Evolutionary conservation across 2,888 invertebrate species (phyloP).

Genomic region (Smittia sp.): DNA sequence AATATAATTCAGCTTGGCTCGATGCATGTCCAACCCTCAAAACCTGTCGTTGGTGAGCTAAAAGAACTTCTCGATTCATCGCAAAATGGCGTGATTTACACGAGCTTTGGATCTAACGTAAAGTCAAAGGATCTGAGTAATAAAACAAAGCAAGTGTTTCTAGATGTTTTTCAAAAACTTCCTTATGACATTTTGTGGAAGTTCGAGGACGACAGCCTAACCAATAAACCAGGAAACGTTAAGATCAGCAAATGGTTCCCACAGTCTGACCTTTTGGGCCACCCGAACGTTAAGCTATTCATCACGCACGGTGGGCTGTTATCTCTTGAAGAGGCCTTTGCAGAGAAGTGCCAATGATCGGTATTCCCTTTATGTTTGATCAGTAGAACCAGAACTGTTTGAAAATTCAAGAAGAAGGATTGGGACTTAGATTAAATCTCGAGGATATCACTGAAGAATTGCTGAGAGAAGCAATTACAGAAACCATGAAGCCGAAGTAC

Average conservation of each 20-base stretch:
- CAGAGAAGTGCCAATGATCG: conserved; percentile 49
- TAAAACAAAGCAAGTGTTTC: conserved; percentile 47
- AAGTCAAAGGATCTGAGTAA: conserved; percentile 47
- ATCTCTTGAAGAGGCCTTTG: conserved; percentile 54
- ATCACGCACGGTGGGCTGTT: conserved; percentile 55
- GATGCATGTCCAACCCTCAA: conserved; percentile 9
- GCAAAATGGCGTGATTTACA: conserved; percentile 19
- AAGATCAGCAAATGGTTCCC: conserved; percentile 51
- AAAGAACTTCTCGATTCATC: conserved; percentile 32
- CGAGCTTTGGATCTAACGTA: conserved; percentile 30
- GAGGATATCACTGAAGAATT: conserved; percentile 46
- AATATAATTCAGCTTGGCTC: conserved; percentile 29
- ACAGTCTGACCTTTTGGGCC: conserved; percentile 46
- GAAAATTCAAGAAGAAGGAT: conserved; percentile 15
- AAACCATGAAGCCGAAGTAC: conserved; percentile 22
- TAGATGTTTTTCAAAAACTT: conserved; percentile 48
- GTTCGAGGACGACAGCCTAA: conserved; percentile 49
- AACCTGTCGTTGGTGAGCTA: conserved; percentile 5
- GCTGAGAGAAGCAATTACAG: conserved; percentile 46
- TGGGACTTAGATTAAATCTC: conserved; percentile 45
- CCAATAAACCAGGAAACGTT: conserved; percentile 48
- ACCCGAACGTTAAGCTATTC: conserved; percentile 55
- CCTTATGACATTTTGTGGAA: conserved; percentile 52
- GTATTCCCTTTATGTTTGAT: conserved; percentile 45
- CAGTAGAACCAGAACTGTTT: conserved; percentile 51